Conservation (phyloP, 2,113 vertebrate species). For the Hippocampus guttulatus region DNA sequence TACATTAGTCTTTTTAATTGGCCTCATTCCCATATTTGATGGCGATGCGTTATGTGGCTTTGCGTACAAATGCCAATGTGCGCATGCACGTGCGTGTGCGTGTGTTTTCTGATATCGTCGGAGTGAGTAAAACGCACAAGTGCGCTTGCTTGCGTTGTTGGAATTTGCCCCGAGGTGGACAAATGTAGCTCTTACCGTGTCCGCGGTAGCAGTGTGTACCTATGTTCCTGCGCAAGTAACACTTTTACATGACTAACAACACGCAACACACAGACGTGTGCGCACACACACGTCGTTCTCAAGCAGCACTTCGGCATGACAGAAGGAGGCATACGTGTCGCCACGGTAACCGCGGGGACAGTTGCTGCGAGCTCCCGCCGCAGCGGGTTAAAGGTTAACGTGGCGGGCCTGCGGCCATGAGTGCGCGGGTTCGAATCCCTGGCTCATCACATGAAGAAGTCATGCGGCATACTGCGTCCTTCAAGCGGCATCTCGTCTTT, state of each 20-base stretch:
- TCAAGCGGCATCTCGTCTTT: too few species aligned
- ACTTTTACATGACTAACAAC: constrained; percentile 13
- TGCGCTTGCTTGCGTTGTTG: neutral
- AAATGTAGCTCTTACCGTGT: constrained; percentile 40
- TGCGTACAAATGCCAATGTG: constrained; percentile 12
- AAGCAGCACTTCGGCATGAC: constrained; percentile 45
- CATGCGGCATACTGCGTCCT: too few species aligned
- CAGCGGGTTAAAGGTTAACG: constrained; percentile 25
- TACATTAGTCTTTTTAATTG: constrained; percentile 63
- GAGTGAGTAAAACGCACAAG: neutral
- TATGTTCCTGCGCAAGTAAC: neutral
- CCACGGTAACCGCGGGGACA: constrained; percentile 42
- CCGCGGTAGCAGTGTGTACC: neutral
- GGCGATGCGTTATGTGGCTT: constrained; percentile 21
- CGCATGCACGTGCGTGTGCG: too few species aligned
- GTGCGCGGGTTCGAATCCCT: neutral
- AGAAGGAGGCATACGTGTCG: constrained; percentile 26
- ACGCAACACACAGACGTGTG: too few species aligned
- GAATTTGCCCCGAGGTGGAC: constrained; percentile 24
- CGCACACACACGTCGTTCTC: neutral
- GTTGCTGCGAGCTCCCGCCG: constrained; percentile 9
- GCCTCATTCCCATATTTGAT: constrained; percentile 6
- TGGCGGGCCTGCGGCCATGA: constrained; percentile 1
- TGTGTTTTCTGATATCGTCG: neutral
- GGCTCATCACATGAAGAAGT: neutral